Evolutionary conservation across 2,113 vertebrate species (phyloP).

Genomic region (Peromyscus leucopus): DNA sequence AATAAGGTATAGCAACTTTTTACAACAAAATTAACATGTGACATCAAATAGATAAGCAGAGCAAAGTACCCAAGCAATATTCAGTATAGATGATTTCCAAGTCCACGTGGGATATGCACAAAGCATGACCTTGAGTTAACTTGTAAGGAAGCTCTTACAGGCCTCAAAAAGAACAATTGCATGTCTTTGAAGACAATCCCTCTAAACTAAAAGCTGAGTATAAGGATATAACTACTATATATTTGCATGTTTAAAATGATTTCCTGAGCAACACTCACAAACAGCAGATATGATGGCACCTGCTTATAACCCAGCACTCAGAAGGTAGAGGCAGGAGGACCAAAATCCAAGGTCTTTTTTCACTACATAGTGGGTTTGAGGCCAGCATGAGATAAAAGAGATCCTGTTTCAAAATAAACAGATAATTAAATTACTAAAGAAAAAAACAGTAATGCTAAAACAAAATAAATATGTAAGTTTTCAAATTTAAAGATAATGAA

Average conservation of each 20-base stretch:
- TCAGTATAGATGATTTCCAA: background rate
- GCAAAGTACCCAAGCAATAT: background rate
- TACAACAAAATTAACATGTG: background rate
- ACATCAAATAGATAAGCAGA: background rate
- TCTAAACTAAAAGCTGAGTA: background rate
- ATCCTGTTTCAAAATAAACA: background rate
- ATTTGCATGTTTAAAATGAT: background rate
- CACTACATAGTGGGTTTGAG: background rate
- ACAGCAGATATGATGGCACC: background rate
- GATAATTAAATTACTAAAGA: background rate
- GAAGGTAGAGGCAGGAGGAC: background rate
- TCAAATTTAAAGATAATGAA: background rate
- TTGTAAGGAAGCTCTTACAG: background rate
- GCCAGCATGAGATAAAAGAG: background rate
- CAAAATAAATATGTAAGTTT: background rate
- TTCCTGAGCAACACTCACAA: background rate
- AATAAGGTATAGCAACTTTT: background rate
- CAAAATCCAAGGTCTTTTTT: background rate
- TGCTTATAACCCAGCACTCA: background rate
- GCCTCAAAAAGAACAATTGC: background rate
- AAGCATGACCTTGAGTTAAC: background rate
- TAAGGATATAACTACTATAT: background rate
- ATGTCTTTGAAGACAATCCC: background rate
- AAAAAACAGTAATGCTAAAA: background rate
- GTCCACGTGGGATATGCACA: background rate